Percentiles rank a stretch among this genome's conserved stretches.
phyloP scores from a whole-genome alignment of 1,140 invertebrate genomes.

The Drosophila sproati region DNA sequence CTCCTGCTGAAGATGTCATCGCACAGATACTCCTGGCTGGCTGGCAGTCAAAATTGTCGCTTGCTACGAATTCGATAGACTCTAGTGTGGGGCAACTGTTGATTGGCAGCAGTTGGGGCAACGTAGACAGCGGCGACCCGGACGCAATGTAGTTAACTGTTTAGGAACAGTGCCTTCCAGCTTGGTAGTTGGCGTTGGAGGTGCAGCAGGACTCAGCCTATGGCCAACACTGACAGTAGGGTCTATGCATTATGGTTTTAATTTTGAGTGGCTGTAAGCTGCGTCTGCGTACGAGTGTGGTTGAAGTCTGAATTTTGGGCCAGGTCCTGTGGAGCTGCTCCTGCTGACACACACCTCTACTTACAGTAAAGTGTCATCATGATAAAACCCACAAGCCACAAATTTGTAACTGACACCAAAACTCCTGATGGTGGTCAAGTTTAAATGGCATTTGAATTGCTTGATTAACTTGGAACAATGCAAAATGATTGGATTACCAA shows the following conservation, averaged over 20 bases:
- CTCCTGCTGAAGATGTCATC: constrained; percentile 31
- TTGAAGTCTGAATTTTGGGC: background rate
- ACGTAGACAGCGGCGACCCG: constrained; percentile 8
- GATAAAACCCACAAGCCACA: constrained; percentile 25
- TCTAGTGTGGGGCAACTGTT: background rate
- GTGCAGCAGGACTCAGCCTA: background rate
- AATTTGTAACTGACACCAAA: constrained; percentile 13
- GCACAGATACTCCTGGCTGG: constrained; percentile 17
- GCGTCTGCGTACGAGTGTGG: background rate
- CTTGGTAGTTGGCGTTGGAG: background rate
- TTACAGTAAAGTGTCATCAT: constrained; percentile 14
- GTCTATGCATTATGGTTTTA: constrained; percentile 61
- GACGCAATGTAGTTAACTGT: constrained; percentile 22
- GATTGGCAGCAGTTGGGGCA: background rate
- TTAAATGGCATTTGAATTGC: constrained; percentile 10
- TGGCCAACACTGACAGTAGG: constrained; percentile 53
- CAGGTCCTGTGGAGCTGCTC: background rate
- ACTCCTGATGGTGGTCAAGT: constrained; percentile 10
- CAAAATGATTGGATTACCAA: constrained; percentile 8
- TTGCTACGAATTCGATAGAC: constrained; percentile 43
- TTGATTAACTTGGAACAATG: background rate
- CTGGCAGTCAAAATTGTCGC: constrained; percentile 47
- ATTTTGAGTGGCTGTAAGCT: constrained; percentile 55
- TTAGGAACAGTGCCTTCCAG: background rate
- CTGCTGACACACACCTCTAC: background rate